These are phyloP conservation scores for Psittacara wagleri DNA, from an alignment of 2,113 vertebrate genomes.

Conservation along the genomic window DNA sequence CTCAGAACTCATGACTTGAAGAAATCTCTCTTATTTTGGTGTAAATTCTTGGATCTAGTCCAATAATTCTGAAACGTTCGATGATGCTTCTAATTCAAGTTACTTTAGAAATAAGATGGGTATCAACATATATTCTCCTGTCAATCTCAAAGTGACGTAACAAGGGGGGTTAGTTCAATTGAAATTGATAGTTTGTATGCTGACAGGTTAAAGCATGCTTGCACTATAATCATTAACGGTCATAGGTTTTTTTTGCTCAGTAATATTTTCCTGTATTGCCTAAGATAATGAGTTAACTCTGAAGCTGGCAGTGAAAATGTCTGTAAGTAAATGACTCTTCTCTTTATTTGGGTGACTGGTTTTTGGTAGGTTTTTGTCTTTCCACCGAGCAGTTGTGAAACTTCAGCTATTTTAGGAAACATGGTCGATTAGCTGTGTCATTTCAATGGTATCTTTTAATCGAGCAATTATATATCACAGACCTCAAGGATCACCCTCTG, in stretches of 20 bases:
- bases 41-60: background rate
- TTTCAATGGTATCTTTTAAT: background rate
- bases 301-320: background rate
- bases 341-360: background rate
- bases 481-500: background rate
- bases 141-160: background rate
- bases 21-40: background rate
- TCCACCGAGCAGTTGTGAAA: background rate
- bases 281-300: background rate
- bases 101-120: background rate
- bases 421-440: background rate
- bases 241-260: accelerated
- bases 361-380: background rate
- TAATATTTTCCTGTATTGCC: background rate
- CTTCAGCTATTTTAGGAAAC: background rate
- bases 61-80: background rate
- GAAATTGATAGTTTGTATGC: background rate
- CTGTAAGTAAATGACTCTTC: background rate
- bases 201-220: background rate
- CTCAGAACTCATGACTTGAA: background rate
- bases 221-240: background rate
- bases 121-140: background rate
- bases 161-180: background rate
- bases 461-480: background rate
- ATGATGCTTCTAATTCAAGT: background rate